phyloP scores from a whole-genome alignment of 2,888 invertebrate genomes.

The Mamestra brassicae region DNA sequence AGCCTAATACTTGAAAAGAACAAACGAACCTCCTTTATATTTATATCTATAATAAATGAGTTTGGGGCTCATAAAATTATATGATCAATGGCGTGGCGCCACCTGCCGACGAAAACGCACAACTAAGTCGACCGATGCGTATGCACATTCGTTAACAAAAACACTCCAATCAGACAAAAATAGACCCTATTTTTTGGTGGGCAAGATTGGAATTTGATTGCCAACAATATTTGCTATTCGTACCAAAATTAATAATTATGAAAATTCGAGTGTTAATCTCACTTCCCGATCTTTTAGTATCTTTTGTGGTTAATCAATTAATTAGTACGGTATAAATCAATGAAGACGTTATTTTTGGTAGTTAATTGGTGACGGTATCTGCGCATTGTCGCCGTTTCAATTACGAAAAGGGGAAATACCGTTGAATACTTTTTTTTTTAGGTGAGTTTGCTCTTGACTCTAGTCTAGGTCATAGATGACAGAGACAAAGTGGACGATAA shows the following conservation, averaged over 20 bases:
- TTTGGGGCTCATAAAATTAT: conserved; percentile 79
- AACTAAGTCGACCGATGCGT: conserved; percentile 66
- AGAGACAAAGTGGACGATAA: too few relatives aligned
- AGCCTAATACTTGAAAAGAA: conserved; percentile 44
- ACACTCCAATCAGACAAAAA: conserved; percentile 7
- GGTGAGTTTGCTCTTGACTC: too few relatives aligned
- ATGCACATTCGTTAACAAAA: conserved; percentile 40
- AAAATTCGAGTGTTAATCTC: conserved; percentile 59
- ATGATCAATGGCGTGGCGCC: conserved; percentile 81
- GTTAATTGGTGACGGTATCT: conserved; percentile 47
- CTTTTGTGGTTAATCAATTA: conserved; percentile 65
- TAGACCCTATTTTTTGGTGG: conserved; percentile 21
- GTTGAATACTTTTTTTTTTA: neutral
- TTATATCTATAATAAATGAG: conserved; percentile 78
- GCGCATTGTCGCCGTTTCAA: conserved; percentile 38
- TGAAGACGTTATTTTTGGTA: conserved; percentile 60
- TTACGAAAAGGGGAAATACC: conserved; percentile 10
- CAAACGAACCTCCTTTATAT: conserved; percentile 70
- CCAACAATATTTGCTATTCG: conserved; percentile 25
- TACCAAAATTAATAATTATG: conserved; percentile 57
- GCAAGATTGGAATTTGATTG: conserved; percentile 25
- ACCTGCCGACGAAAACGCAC: conserved; percentile 76
- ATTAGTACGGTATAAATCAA: conserved; percentile 66
- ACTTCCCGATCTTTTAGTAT: conserved; percentile 60
- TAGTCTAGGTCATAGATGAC: too few relatives aligned